A percentile compares a stretch with the other conserved stretches of the same genome.
phyloP scores from a whole-genome alignment of 2,888 invertebrate genomes.

The Rotaria macrura region DNA sequence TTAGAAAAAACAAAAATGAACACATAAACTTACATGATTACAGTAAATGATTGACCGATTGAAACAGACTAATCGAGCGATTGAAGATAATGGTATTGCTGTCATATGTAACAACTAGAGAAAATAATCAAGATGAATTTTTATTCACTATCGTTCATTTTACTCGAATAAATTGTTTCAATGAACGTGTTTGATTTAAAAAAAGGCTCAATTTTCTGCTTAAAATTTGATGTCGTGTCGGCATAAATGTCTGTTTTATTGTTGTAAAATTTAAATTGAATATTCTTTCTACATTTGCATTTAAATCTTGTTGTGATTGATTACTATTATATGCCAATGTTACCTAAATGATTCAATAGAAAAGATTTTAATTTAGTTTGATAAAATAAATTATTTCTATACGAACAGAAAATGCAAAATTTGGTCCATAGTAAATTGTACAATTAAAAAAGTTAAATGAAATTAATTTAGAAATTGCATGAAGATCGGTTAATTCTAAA shows the following conservation, averaged over 20 bases:
- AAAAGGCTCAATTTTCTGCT: not conserved
- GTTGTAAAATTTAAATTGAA: not conserved
- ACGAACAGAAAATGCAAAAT: not conserved
- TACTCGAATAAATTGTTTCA: slow-evolving; percentile 3
- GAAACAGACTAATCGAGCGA: not conserved
- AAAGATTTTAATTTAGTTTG: not conserved
- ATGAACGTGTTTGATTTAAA: slow-evolving; percentile 13
- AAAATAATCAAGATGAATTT: not conserved
- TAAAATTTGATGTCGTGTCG: not conserved
- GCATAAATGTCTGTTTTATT: not conserved
- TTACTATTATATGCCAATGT: not conserved
- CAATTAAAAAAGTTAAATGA: slow-evolving; percentile 1
- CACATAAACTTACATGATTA: not conserved
- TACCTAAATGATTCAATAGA: not conserved
- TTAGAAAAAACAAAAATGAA: too few species aligned
- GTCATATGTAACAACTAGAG: not conserved
- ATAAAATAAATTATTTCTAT: not conserved
- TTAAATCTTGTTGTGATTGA: not conserved
- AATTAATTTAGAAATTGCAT: not conserved
- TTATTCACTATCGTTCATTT: too few species aligned
- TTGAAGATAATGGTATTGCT: not conserved
- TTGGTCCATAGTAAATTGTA: slow-evolving; percentile 8
- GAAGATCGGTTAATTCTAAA: not conserved
- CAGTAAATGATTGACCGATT: not conserved
- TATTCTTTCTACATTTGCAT: not conserved